Base-by-base conservation (phyloP, 2,797 vertebrate genomes). In the Micrastur ruficollis region DNA sequence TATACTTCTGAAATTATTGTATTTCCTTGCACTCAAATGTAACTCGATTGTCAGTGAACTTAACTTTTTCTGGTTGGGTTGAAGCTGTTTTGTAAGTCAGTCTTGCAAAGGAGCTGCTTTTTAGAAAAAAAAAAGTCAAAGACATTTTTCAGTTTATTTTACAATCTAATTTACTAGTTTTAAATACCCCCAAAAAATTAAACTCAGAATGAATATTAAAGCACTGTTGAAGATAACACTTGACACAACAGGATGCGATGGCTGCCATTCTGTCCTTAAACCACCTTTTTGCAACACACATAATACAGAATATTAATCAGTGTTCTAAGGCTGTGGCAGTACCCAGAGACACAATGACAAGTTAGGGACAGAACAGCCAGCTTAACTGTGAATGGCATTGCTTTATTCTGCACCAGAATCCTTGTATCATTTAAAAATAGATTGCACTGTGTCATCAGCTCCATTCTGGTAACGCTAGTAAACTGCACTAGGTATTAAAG, bases 251-350 rank as follows among this genome's bases (percentile, higher is more conserved):
- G 47, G 67, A 70, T 85, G n/a, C 52, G 59, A 93, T 71, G 59
- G 46, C 47, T 96, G 75, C 75, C 49, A 65, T 81, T 91, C 92
- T 97, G 90, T 96, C 93, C 89, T 97, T 89, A 97, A 95, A 89
- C 29, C 55, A 95, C 88, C 94, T 96, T 91, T 90, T 81, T 93
- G 78, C 67, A 78, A 86, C 49, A 66, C 26, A 72, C 49, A 58
- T 53, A 84, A 91, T 90, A 84, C n/a, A 84, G 90, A 94, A 93
- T 95, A 97, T 95, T 95, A 97, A 90, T 93, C 88, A 83, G 62
- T 50, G 56, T 91, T 97, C 86, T 94, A 81, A 96, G 72, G 85
- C 68, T 50, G 82, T 93, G 85, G 83, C 89, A 72, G 88, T 81
- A 95, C 78, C 59, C 85, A 93, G 91, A 95, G 89, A 94, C 78